Evolutionary conservation across 2,797 vertebrate genomes (phyloP).

Genomic region (Chaetophractus vellerosus): DNA sequence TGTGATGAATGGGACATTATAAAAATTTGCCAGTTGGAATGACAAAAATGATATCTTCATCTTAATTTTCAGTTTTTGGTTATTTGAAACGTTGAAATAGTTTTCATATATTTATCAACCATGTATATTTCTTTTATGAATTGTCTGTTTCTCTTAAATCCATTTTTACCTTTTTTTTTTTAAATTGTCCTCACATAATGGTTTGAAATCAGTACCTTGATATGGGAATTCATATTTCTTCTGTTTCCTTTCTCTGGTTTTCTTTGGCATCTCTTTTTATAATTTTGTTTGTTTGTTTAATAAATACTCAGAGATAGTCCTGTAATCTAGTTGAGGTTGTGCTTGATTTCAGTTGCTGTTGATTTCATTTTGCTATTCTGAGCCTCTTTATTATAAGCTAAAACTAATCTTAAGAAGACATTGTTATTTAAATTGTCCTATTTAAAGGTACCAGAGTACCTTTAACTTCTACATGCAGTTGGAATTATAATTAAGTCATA

Average conservation of each 20-base stretch:
- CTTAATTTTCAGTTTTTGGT: slow-evolving; percentile 49
- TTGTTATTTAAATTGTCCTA: slow-evolving; percentile 43
- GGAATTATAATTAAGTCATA: slow-evolving; percentile 17
- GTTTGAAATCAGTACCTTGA: slow-evolving; percentile 34
- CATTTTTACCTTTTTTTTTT: background rate
- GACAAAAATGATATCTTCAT: slow-evolving; percentile 29
- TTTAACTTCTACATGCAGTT: slow-evolving; percentile 2
- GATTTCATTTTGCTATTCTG: slow-evolving; percentile 46
- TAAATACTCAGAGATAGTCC: background rate
- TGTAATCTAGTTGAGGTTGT: background rate
- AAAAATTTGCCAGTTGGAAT: background rate
- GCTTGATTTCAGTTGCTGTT: slow-evolving; percentile 4
- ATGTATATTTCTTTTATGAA: background rate
- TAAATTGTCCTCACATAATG: background rate
- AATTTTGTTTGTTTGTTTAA: slow-evolving; percentile 37
- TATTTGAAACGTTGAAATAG: slow-evolving; percentile 52
- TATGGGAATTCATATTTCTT: background rate
- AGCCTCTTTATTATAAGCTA: slow-evolving; percentile 39
- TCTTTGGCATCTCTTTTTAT: slow-evolving; percentile 32
- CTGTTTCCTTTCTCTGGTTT: slow-evolving; percentile 41
- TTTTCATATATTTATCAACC: slow-evolving; percentile 4
- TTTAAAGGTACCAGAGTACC: slow-evolving; percentile 1
- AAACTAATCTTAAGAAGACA: slow-evolving; percentile 46
- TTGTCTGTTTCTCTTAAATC: background rate
- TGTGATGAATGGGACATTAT: background rate